Evolutionary conservation across 2,888 invertebrate genomes (phyloP).

Genomic region (Cosmorhoe ocellata): DNA sequence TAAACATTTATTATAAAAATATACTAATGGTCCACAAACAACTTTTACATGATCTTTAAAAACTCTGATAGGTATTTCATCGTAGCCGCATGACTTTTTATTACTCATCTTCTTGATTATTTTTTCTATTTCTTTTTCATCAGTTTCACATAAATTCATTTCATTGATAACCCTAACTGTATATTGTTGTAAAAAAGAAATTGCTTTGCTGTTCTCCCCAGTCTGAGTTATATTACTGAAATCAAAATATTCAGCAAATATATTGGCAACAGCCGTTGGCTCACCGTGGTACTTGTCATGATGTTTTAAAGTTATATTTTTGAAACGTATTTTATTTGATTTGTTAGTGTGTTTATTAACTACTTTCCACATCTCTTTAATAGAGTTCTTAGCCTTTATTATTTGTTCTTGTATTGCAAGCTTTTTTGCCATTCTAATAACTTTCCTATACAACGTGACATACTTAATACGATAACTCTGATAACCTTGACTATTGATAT

Average conservation of each 20-base stretch:
- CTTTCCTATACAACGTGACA: background rate
- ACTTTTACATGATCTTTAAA: no score
- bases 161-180: no score
- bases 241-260: background rate
- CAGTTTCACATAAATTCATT: no score
- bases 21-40: no score
- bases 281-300: background rate
- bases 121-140: no score
- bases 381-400: background rate
- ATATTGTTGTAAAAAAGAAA: no score
- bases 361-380: background rate
- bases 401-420: background rate
- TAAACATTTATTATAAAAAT: no score
- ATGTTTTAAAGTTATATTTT: background rate
- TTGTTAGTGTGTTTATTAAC: background rate
- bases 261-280: background rate
- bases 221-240: no score
- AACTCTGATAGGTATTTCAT: no score
- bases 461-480: background rate
- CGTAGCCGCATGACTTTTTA: no score
- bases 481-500: background rate
- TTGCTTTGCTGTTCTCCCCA: no score
- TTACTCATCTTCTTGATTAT: no score
- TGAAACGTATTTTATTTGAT: background rate
- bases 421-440: background rate